Evolutionary conservation across 2,888 invertebrate genomes (phyloP), one percentile per base, ranked within the genome.

Genomic region (Pandemis heparana): DNA sequence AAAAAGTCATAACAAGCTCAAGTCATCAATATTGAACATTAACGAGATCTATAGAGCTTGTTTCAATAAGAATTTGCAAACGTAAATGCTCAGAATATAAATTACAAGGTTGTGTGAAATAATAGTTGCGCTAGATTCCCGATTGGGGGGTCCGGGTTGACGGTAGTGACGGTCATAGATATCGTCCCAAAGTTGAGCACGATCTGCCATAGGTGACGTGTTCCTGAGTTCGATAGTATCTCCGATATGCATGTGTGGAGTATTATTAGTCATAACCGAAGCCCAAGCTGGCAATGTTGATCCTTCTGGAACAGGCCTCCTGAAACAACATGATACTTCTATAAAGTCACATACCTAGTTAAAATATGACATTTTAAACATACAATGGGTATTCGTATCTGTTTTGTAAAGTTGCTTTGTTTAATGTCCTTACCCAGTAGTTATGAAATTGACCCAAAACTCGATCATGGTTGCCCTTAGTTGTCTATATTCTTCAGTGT

Each of bases 291-390:
- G 81, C 0, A 84, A 59, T 0, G 70, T 62, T 1, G 85, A 83
- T 0, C 75, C 81, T 16, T 79, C 75, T 0, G 83, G 78, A 7
- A 85, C 80, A 0, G 88, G 87, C 43, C 79, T 80, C 5, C 88
- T 88, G 78, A 16, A 76, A 73, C 56, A 38, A 39, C 9, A 10
- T 0, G 23, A 23, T 8, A 5, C 5, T 56, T 23, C 56, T 12
- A 0, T 18, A 56, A 56, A 23, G 5, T 10, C 12, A 56, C n/a
- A 14, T 3, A 5, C 23, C 23, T 32, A 32, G 23, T 32, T 2
- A 32, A 32, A 32, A 32, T 4, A 32, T 32, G 4, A 32, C 23
- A 32, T 32, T 32, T 32, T 32, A 32, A 32, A 32, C 23, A 32
- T 32, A 32, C 23, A 32, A 32, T 4, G 23, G 3, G 23, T 7